A percentile compares a stretch with the other conserved stretches of the same genome.
Conservation (phyloP, 2,113 vertebrate genomes). For the Puntigrus tetrazona region DNA sequence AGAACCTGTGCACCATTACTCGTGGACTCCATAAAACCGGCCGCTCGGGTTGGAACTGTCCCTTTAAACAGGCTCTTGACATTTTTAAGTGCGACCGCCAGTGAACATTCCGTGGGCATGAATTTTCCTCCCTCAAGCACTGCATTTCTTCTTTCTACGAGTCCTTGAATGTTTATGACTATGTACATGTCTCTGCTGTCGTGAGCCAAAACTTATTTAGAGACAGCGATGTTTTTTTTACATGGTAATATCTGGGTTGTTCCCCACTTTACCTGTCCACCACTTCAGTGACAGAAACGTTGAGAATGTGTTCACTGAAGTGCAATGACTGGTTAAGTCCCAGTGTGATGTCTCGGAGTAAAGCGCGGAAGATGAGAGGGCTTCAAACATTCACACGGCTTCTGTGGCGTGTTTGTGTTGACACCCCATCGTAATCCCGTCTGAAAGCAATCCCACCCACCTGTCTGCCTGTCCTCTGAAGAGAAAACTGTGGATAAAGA, state of each 20-base stretch:
- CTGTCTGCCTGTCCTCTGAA: conserved; percentile 22
- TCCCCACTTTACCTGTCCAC: conserved; percentile 9
- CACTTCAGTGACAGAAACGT: conserved; percentile 12
- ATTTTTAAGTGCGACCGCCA: not conserved
- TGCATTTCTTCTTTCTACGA: not conserved
- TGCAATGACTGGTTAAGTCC: conserved; percentile 26
- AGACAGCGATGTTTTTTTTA: not conserved
- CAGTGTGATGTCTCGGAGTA: conserved; percentile 15
- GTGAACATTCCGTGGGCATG: not conserved
- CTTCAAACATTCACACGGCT: conserved; percentile 39
- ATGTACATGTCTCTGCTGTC: not conserved
- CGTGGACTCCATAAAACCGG: not conserved
- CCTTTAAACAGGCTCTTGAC: not conserved
- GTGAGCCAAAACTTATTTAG: not conserved
- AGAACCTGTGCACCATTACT: not conserved
- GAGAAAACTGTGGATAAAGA: not conserved
- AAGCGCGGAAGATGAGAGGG: conserved; percentile 31
- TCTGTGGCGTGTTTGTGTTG: conserved; percentile 36
- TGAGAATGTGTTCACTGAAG: conserved; percentile 33
- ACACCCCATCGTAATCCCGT: conserved; percentile 48
- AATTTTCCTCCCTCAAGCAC: not conserved
- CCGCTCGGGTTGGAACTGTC: not conserved
- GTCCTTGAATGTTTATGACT: not conserved
- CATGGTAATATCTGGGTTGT: not conserved
- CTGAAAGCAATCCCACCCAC: conserved; percentile 4